Base-by-base conservation (phyloP, 2,797 vertebrate species). In the Lithobates pipiens region DNA sequence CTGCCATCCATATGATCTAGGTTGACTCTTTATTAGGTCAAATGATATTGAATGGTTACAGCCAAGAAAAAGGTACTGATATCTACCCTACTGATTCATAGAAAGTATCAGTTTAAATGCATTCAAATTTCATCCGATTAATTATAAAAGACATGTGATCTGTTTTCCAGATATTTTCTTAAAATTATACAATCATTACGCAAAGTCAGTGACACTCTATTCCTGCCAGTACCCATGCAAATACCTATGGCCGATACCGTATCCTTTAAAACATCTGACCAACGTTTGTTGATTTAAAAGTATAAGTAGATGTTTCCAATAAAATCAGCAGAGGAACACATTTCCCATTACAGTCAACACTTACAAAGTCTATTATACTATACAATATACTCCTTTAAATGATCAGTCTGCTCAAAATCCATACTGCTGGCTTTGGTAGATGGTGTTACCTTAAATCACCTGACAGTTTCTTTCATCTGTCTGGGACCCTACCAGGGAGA, bases 191-290 rank as follows among this genome's bases (percentile, higher is more conserved):
- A 72, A 72, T 71, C 29, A 71, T 71, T 63, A 39, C 29, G 23
- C 54, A 39, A 10, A 75, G 46, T 18, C 16, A 61, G 46, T 61
- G 18, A 61, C 44, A 34, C 54, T 25, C 16, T 78, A 25, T 44
- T 54, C 61, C 63, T 78, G 65, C 13, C 61, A 78, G n/a, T 42
- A 16, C 36, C 18, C 63, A 68, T 27, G 23, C 11, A 63, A 78
- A 67, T 67, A 42, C 16, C 27, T n/a, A 78, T n/a, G 39, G 76
- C 39, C 23, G 76, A 27, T 61, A 78, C 36, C 39, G 36, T 68
- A 34, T 68, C 8, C n/a, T 68, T 46, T 27, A 65, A 77, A 65
- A 65, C 23, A 77, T 65, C 23, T 16, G 61, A 29, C 23, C n/a
- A 11, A 65, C 25, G 34, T 6, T 11, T 32, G 34, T 72, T 42